phyloP scores from a whole-genome alignment of 2,113 vertebrate species.

The Cyprinodon tularosa region DNA sequence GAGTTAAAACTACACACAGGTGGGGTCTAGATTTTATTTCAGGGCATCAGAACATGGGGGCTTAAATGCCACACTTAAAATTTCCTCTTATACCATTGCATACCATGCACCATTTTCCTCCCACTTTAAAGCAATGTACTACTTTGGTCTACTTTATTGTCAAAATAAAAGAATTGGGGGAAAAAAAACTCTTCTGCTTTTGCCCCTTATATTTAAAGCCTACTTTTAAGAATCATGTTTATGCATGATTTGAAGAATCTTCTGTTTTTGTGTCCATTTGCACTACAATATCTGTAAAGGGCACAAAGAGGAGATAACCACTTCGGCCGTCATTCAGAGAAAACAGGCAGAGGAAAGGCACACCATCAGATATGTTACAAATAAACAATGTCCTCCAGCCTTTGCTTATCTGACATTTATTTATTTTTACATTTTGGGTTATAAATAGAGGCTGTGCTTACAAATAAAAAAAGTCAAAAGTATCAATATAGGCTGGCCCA shows the following conservation, averaged over 20 bases:
- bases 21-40: background rate
- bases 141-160: background rate
- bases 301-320: conserved; percentile 41
- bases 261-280: conserved; percentile 40
- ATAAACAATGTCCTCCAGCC: conserved; percentile 47
- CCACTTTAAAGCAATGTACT: too few species aligned
- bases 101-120: background rate
- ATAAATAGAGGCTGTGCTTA: conserved; percentile 42
- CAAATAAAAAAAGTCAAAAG: conserved; percentile 48
- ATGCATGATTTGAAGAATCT: conserved; percentile 42
- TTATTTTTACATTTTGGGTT: conserved; percentile 48
- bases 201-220: conserved; percentile 19
- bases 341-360: conserved; percentile 53
- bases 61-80: background rate
- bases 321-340: conserved; percentile 37
- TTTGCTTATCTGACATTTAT: conserved; percentile 47
- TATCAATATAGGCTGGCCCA: conserved; percentile 46
- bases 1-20: background rate
- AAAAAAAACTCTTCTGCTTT: background rate
- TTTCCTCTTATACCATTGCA: background rate
- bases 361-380: conserved; percentile 31
- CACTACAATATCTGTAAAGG: conserved; percentile 45
- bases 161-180: background rate
- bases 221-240: conserved; percentile 10
- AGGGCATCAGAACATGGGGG: background rate